Conservation (phyloP, 2,113 vertebrate species). For the Propithecus coquereli region DNA sequence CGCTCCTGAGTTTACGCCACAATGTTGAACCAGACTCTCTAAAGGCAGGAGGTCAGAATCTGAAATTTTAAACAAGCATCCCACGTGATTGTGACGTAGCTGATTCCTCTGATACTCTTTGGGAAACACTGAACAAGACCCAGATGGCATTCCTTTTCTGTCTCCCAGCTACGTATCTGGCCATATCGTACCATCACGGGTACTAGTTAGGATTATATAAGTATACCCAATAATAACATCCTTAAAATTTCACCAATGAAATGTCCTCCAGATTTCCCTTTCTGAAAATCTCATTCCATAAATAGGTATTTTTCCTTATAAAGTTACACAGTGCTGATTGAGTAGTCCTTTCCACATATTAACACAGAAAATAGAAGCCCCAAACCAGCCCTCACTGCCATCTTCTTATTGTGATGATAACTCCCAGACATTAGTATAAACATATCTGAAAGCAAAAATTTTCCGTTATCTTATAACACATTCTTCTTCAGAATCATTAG, state of each 20-base stretch:
- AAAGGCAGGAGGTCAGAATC: not conserved
- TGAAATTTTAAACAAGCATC: not conserved
- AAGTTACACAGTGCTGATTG: not conserved
- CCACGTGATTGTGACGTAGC: not conserved
- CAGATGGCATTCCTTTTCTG: not conserved
- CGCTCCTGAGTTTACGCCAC: not conserved
- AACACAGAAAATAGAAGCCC: not conserved
- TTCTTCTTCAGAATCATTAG: not conserved
- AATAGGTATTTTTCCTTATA: not conserved
- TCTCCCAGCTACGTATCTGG: not conserved
- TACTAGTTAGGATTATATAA: not conserved
- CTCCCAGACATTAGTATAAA: not conserved
- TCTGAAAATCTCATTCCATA: not conserved
- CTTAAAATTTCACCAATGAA: not conserved
- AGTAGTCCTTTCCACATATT: not conserved
- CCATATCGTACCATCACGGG: not conserved
- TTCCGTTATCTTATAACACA: not conserved
- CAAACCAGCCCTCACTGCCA: not conserved
- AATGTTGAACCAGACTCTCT: not conserved
- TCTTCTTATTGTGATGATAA: not conserved
- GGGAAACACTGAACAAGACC: not conserved
- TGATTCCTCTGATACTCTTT: not conserved
- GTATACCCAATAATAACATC: not conserved
- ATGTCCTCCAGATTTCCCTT: not conserved
- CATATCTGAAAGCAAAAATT: not conserved